Conservation (phyloP, 2,113 vertebrate genomes). For the Python bivittatus region DNA sequence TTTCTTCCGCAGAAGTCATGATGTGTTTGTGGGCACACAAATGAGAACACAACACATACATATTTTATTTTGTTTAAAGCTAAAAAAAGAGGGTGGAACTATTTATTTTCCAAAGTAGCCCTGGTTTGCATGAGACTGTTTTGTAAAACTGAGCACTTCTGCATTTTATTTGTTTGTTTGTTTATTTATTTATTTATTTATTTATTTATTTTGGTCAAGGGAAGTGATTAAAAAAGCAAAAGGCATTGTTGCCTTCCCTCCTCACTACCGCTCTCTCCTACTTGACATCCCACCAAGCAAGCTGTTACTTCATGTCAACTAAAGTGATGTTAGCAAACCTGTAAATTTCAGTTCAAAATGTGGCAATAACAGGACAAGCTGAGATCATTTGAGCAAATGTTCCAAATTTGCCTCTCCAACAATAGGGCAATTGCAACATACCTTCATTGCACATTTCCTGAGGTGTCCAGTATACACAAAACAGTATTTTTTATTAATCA, state of each 20-base stretch:
- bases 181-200: no score
- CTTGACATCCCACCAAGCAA: not conserved
- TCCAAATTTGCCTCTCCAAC: not conserved
- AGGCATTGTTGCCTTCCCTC: not conserved
- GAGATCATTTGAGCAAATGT: not conserved
- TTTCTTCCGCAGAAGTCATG: no score
- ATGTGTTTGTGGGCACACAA: not conserved
- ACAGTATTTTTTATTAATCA: not conserved
- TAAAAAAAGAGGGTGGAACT: not conserved
- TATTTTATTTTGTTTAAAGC: not conserved
- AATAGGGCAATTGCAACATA: not conserved
- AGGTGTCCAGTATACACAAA: no score
- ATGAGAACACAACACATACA: not conserved
- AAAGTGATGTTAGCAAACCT: not conserved
- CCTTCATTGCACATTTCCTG: not conserved
- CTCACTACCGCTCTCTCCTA: not conserved
- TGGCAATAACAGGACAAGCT: not conserved
- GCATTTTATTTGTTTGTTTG: not conserved
- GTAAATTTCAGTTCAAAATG: not conserved
- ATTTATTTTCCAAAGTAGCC: not conserved
- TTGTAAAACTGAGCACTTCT: not conserved
- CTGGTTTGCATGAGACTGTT: not conserved
- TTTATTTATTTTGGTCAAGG: no score
- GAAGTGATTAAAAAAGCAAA: not conserved
- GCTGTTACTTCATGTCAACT: not conserved